Percentiles rank a stretch among this genome's conserved stretches.
Conservation (phyloP, 2,113 vertebrate genomes). For the Apodemus speciosus region DNA sequence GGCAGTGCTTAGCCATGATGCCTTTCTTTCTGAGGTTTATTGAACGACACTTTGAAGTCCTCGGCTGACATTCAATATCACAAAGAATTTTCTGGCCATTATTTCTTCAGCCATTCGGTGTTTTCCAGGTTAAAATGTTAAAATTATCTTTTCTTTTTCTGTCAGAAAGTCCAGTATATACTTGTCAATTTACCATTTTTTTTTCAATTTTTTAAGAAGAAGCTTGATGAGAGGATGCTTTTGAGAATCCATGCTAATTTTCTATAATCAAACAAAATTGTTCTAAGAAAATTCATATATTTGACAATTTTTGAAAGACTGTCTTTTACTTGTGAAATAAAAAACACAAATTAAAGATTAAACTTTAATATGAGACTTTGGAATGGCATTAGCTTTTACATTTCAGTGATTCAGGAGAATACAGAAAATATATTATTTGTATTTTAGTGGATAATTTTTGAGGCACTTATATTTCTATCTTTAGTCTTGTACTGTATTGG, state of each 20-base stretch:
- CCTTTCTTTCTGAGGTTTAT: constrained; percentile 24
- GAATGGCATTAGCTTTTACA: not conserved
- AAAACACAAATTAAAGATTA: not conserved
- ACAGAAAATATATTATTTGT: not conserved
- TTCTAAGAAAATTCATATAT: constrained; percentile 17
- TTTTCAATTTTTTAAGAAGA: not conserved
- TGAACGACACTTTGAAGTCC: constrained; percentile 32
- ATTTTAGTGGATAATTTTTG: not conserved
- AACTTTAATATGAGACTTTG: not conserved
- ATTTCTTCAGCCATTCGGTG: constrained; percentile 40
- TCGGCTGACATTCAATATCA: constrained; percentile 42
- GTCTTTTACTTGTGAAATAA: not conserved
- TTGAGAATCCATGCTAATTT: not conserved
- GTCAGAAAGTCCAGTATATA: constrained; percentile 17
- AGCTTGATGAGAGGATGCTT: not conserved
- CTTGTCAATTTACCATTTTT: not conserved
- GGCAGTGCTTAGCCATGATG: constrained; percentile 25
- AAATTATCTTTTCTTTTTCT: constrained; percentile 43
- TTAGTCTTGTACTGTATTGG: not conserved
- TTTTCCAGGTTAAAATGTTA: constrained; percentile 63
- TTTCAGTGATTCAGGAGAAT: not conserved
- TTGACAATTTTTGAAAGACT: constrained; percentile 29
- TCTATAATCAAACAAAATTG: not conserved
- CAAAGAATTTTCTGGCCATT: constrained; percentile 34
- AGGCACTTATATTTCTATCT: not conserved